Base-by-base conservation (phyloP, 2,113 vertebrate genomes). In the Podarcis cretensis region DNA sequence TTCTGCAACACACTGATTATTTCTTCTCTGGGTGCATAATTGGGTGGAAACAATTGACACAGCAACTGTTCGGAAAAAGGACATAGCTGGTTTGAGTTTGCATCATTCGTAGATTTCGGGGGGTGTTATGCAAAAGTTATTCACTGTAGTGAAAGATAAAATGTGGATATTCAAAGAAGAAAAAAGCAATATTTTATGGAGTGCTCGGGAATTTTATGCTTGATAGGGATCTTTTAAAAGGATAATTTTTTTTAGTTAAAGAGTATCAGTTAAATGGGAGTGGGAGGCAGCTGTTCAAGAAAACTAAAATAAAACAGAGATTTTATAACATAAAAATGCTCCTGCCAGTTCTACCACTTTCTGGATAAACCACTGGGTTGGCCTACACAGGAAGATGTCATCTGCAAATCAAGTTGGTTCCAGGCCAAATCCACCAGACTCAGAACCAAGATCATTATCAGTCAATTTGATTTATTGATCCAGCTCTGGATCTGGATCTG, bases 21-120 rank as follows among this genome's bases (percentile, higher is more conserved):
- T 40, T 90, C 27, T 94, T 93, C 59, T 1, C 81, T 89, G 65
- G 74, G 4, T 93, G 86, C 76, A 87, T 91, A 85, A 16, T 65
- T 75, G 90, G 25, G 78, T 30, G 27, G 69, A 87, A 71, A 32
- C 40, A 57, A 71, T 59, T 90, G 78, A 91, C 86, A 89, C 89
- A 68, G 78, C 92, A 94, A 69, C 16, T 91, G 89, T 81, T 65
- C 71, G 43, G 68, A 23, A 63, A 82, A 74, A 63, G 68, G 69
- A 71, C 57, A 81, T 57, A 7, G 48, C 35, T 74, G 43, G 23
- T 43, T 81, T 57, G 73, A 71, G 14, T 40, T 35, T 66, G 27
- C 23, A 71, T 35, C 25, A 16, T 80, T 59, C n/a, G 20, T 74
- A 40, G 25, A 81, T 69, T 69, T 69, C 30, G 68, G 68, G 54